A percentile compares a stretch with the other conserved stretches of the same genome.
Conservation (phyloP, 2,888 invertebrate species). For the Zygaena filipendulae region DNA sequence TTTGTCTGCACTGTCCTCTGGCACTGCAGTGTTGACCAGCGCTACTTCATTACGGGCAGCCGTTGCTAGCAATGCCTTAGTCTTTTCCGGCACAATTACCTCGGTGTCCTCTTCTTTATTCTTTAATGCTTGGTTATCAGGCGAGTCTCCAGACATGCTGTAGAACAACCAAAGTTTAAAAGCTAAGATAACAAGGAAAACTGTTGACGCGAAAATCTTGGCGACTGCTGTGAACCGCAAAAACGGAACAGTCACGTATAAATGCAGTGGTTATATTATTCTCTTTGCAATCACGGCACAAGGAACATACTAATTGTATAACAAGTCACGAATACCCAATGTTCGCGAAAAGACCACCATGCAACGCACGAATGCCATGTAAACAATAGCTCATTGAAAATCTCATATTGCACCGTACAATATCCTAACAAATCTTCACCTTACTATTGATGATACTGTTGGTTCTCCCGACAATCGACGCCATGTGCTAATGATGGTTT, state of each 20-base stretch:
- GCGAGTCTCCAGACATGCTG: slow-evolving; percentile 55
- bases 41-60: slow-evolving; percentile 10
- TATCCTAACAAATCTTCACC: slow-evolving; percentile 35
- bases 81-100: slow-evolving; percentile 30
- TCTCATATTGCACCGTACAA: too few relatives aligned
- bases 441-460: slow-evolving; percentile 33
- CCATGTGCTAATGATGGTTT: slow-evolving; percentile 53
- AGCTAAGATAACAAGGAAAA: slow-evolving; percentile 12
- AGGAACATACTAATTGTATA: slow-evolving; percentile 3
- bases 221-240: too few relatives aligned
- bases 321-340: slow-evolving; percentile 15
- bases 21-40: neutral
- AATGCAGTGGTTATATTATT: too few relatives aligned
- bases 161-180: too few relatives aligned
- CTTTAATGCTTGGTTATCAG: slow-evolving; percentile 34
- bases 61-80: slow-evolving; percentile 23
- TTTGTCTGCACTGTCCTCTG: too few relatives aligned
- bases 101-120: slow-evolving; percentile 43
- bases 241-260: too few relatives aligned
- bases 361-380: slow-evolving; percentile 17
- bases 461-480: slow-evolving; percentile 52
- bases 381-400: slow-evolving; percentile 29
- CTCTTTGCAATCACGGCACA: too few relatives aligned
- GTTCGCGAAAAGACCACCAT: slow-evolving; percentile 14
- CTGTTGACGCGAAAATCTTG: too few relatives aligned